Percentiles rank a stretch among this genome's conserved stretches.
phyloP scores from a whole-genome alignment of 2,113 vertebrate genomes.

The Bufo gargarizans region DNA sequence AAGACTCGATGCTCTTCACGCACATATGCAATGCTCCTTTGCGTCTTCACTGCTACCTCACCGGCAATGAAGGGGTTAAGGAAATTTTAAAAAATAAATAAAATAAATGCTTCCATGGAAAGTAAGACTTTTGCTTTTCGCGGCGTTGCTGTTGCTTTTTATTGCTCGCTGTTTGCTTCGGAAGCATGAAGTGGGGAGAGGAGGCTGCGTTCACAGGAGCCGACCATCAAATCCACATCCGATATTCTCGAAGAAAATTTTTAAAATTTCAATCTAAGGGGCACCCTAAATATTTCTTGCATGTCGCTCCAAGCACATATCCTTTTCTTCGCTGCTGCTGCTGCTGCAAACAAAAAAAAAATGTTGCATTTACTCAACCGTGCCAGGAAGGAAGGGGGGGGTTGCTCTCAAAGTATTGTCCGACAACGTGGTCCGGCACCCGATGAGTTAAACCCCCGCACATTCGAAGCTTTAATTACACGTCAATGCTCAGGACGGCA shows the following conservation, averaged over 20 bases:
- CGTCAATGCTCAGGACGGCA: neutral
- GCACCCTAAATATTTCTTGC: slow-evolving; percentile 10
- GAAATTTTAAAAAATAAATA: neutral
- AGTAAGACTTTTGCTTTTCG: neutral
- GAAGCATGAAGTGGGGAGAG: neutral
- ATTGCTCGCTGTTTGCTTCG: neutral
- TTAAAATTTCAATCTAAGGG: neutral
- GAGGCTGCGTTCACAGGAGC: neutral
- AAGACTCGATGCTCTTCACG: neutral
- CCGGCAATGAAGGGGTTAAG: slow-evolving; percentile 14
- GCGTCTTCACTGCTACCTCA: neutral
- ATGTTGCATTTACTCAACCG: neutral
- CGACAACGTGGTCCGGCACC: neutral
- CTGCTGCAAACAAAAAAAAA: neutral
- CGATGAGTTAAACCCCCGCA: neutral
- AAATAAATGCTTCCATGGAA: slow-evolving; percentile 31
- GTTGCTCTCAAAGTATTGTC: neutral
- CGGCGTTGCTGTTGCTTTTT: neutral
- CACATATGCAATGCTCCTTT: slow-evolving; percentile 18
- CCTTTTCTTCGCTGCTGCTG: neutral
- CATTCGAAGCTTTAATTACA: slow-evolving; percentile 4
- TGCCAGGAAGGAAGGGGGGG: neutral
- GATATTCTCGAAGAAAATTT: neutral
- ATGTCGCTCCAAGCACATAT: neutral
- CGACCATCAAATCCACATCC: neutral